These are phyloP conservation scores for Tenthredo mesomela DNA, from an alignment of 2,888 invertebrate species.

Conservation along the genomic window DNA sequence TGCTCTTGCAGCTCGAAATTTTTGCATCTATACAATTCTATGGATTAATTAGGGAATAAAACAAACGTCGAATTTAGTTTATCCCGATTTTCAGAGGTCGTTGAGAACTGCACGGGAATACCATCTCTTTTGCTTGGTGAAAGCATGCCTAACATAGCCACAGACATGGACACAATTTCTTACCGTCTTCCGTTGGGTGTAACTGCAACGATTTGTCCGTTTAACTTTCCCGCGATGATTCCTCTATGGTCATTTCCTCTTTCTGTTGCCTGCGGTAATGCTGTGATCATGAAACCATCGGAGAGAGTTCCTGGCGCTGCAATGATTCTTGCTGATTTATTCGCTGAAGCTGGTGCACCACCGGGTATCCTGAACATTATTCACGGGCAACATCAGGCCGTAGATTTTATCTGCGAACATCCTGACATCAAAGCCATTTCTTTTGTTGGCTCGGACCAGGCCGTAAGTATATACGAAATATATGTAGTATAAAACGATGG, in stretches of 20 bases:
- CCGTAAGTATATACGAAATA: slow-evolving; percentile 81
- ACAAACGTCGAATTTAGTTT: background rate
- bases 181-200: slow-evolving; percentile 96
- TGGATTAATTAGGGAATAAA: background rate
- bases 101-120: slow-evolving; percentile 97
- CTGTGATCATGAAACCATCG: slow-evolving; percentile 96
- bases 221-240: slow-evolving; percentile 99
- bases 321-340: slow-evolving; percentile 95
- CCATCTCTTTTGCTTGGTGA: slow-evolving; percentile 96
- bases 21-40: background rate
- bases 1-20: background rate
- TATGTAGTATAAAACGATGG: slow-evolving; percentile 13
- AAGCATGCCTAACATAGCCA: slow-evolving; percentile 91
- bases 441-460: slow-evolving; percentile 98
- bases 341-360: slow-evolving; percentile 96
- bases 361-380: slow-evolving; percentile 98
- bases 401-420: slow-evolving; percentile 98
- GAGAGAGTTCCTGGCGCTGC: slow-evolving; percentile 99
- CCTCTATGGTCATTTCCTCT: slow-evolving; percentile 97
- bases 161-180: slow-evolving; percentile 98
- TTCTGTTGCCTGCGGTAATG: slow-evolving; percentile 95
- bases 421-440: slow-evolving; percentile 98
- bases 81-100: slow-evolving; percentile 86
- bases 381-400: slow-evolving; percentile 96
- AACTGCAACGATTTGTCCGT: slow-evolving; percentile 97